Evolutionary conservation across 1,140 invertebrate species (phyloP), one percentile per base, ranked within the genome.

Genomic region (Dolichoris vasculosae): DNA sequence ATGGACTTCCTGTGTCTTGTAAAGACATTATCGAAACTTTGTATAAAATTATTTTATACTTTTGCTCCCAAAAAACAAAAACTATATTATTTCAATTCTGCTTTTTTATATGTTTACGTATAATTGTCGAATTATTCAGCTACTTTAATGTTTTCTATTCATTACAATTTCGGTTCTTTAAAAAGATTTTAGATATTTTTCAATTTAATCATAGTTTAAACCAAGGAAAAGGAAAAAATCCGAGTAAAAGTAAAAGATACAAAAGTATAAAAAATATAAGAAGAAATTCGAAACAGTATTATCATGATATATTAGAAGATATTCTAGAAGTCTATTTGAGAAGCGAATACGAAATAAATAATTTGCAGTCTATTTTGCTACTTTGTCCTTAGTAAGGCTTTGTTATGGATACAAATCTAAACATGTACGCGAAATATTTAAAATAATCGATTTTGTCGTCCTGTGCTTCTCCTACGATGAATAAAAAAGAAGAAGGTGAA

Each of bases 1-100:
- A 78, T 23, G 80, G 73, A 86, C 79, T 86, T 82, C 79, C 79
- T 40, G 59, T 67, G 78, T 75, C 84, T 69, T 59, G 59, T 59
- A 46, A 64, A 15, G 83, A 79, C 76, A 80, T 76, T 76, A 69
- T 76, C 76, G 63, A 64, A 35, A 75, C 40, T n/a, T n/a, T 30
- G 43, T 64, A 40, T 2, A 46, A 85, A 85, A 80, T 85, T 81
- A 85, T 85, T 81, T 85, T 69, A 85, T 81, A 75, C 83, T 67
- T 79, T 78, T 32, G 30, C 35, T 77, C 73, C 30, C 55, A 83
- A 48, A 38, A 71, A 13, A 71, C 69, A 71, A 83, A 17, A 77
- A 59, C 40, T 76, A 43, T 82, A 55, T 55, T 73, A 55, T 32
- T 48, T 76, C 23, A 48, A 20, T 59, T 38, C 13, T 43, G 43